Evolutionary conservation across 2,888 invertebrate genomes (phyloP), one percentile per base, ranked within the genome.

Genomic region (Macrosoma leucophasiata): DNA sequence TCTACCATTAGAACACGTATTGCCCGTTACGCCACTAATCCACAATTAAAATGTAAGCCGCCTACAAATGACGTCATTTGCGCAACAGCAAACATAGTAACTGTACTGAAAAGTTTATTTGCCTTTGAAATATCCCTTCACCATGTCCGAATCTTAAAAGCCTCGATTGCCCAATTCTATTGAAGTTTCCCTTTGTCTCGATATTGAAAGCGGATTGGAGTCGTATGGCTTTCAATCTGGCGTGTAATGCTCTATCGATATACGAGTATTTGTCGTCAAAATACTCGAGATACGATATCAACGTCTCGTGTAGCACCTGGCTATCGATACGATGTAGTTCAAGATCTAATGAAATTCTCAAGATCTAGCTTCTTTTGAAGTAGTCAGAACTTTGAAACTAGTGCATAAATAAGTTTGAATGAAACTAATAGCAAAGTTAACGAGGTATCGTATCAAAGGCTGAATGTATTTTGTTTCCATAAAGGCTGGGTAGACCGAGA

Each of bases 181-280:
- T 60, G 50, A 68, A 72, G 59, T 69, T 68, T 66, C 67, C 58
- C 71, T 74, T 75, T 75, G 72, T 73, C 62, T 62, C 57, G 48
- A 54, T 46, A 52, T 56, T 49, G 55, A 66, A 67, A 67, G 62
- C 68, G 62, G 70, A 74, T 72, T 68, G 59, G 54, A 60, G 50
- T 62, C 51, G 60, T 60, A 51, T 58, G 48, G 54, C 58, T 59
- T 52, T 61, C 59, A 46, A 55, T 62, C 52, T 50, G 56, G 61
- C 60, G 61, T 61, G 54, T 59, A 62, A 59, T 63, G 58, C 58
- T 64, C 57, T 65, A 64, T 62, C 55, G 58, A 54, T n/a, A n/a
- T n/a, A n/a, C n/a, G n/a, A n/a, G n/a, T n/a, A n/a, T n/a, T n/a
- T n/a, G n/a, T n/a, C n/a, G n/a, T n/a, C n/a, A n/a, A n/a, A 26